Evolutionary conservation across 2,888 invertebrate species (phyloP).

Genomic region (Netelia fuscicornis): DNA sequence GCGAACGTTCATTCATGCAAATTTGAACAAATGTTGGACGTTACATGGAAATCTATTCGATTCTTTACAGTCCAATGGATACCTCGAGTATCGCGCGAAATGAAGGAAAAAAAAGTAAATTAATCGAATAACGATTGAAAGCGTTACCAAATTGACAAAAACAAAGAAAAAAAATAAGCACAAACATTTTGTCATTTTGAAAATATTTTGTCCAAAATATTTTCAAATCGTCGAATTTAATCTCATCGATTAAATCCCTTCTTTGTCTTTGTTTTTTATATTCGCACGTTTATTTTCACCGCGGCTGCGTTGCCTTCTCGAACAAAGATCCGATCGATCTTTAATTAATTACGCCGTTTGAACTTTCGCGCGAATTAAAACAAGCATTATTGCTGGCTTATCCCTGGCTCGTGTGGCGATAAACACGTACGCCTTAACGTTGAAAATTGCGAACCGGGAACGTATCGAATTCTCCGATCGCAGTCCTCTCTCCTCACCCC

Average conservation of each 20-base stretch:
- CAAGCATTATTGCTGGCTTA: conserved; percentile 1
- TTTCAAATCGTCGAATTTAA: too few species aligned
- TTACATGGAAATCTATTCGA: not conserved
- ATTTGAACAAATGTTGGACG: not conserved
- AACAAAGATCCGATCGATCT: conserved; percentile 10
- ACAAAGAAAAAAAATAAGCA: too few species aligned
- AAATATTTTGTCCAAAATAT: too few species aligned
- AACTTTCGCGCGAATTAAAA: conserved; percentile 9
- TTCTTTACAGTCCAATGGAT: not conserved
- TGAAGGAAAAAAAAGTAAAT: too few species aligned
- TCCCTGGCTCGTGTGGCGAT: not conserved
- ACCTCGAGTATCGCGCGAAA: too few species aligned
- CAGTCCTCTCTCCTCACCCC: not conserved
- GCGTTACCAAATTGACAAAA: too few species aligned
- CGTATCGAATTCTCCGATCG: conserved; percentile 58
- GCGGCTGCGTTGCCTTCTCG: conserved; percentile 2
- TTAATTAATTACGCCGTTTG: conserved; percentile 32
- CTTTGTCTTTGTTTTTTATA: conserved; percentile 5
- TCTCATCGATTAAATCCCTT: not conserved
- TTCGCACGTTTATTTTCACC: not conserved
- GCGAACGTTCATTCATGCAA: not conserved
- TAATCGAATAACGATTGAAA: too few species aligned
- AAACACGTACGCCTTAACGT: conserved; percentile 16
- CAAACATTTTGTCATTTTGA: too few species aligned
- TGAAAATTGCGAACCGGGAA: conserved; percentile 33